A percentile compares a stretch with the other conserved stretches of the same genome.
phyloP scores from a whole-genome alignment of 2,797 vertebrate genomes.

The Champsocephalus gunnari region DNA sequence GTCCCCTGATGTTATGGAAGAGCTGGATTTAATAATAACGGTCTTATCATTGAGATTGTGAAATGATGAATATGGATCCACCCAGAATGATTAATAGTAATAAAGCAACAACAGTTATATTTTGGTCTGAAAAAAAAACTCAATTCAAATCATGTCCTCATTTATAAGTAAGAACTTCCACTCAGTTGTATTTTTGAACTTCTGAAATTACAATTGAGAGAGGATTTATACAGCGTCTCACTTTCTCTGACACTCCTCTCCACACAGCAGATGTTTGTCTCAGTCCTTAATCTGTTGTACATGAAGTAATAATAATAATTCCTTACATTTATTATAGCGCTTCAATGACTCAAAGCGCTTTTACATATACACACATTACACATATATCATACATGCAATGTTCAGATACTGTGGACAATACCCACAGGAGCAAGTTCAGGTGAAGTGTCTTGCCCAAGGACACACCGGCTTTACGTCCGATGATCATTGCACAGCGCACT shows the following conservation, averaged over 20 bases:
- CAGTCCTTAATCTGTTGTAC: conserved; percentile 75
- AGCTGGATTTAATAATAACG: conserved; percentile 12
- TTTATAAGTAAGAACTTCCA: conserved; percentile 7
- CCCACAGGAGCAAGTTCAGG: no score
- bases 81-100: background rate
- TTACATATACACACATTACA: no score
- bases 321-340: no score
- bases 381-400: no score
- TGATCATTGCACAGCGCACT: no score
- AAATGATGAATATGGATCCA: background rate
- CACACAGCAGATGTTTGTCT: conserved; percentile 67
- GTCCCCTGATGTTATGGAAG: background rate
- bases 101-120: background rate
- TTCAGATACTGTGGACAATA: no score
- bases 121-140: background rate
- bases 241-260: conserved; percentile 36
- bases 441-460: no score
- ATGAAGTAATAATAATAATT: conserved; percentile 44
- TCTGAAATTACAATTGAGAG: conserved; percentile 35
- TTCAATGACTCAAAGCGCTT: no score
- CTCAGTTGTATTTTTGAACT: conserved; percentile 36
- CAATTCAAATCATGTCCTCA: conserved; percentile 15
- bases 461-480: no score
- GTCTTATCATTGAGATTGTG: background rate
- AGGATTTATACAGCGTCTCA: conserved; percentile 52